Evolutionary conservation across 1,140 invertebrate genomes (phyloP), one percentile per base, ranked within the genome.

Genomic region (Chymomyza costata): DNA sequence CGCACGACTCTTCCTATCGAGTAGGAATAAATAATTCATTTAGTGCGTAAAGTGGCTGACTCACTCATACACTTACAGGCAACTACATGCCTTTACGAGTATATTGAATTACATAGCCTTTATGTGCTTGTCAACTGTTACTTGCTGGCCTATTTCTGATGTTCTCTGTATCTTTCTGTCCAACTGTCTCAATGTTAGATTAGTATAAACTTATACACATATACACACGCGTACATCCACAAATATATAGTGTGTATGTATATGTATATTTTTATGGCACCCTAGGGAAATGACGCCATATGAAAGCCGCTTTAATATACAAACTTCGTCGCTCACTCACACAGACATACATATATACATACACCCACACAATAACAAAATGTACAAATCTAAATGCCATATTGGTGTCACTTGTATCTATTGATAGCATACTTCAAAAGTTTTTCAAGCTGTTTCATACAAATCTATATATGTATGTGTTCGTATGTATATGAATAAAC

Each of bases 271-370:
- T 78, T 76, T 76, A 76, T 78, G 71, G 66, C 66, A 58, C 71
- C 58, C 71, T 16, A 28, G 62, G 71, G 71, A 71, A 59, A 52
- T 76, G 71, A 70, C 66, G 71, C 74, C 64, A 54, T 76, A 66
- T 78, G 71, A 78, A 66, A 66, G 71, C 39, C 57, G 61, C 60
- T 71, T 71, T 78, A 65, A 70, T 78, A 78, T 38, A 70, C 48
- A 51, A 70, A 48, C 71, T 76, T 76, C 66, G 65, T 51, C 66
- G 63, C 31, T 49, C 51, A 63, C 40, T 32, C 39, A 62, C 28
- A 52, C 25, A 38, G 10, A 19, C 39, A 39, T 40, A 48, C 17
- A 17, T 39, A 38, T 19, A 7, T 34, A 28, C 25, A 31, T 35
- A 40, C n/a, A 28, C 43, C 31, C n/a, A 45, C 28, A 17, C 50